These are phyloP conservation scores for Drosophila pruinosa DNA, from an alignment of 1,140 invertebrate genomes.

Conservation along the genomic window DNA sequence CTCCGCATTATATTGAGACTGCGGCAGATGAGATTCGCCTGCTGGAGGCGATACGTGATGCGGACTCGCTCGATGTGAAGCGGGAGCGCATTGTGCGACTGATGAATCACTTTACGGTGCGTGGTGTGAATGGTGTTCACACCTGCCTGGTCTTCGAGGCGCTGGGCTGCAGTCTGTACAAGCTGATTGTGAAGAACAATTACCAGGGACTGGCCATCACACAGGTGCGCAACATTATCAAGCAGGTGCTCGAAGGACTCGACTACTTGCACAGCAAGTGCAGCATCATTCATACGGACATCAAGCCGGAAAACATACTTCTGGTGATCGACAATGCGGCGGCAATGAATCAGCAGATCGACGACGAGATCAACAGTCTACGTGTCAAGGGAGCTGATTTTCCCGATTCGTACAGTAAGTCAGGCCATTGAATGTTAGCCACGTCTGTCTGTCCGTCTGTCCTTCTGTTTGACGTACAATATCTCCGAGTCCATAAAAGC, in stretches of 20 bases:
- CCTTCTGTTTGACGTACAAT: too few species aligned
- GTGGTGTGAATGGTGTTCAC: conserved; percentile 96
- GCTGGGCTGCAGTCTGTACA: conserved; percentile 97
- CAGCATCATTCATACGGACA: conserved; percentile 99
- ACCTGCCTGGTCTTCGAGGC: conserved; percentile 99
- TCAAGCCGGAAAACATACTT: conserved; percentile 99
- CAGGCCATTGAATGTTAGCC: too few species aligned
- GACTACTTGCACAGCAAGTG: conserved; percentile 99
- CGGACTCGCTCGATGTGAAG: conserved; percentile 93
- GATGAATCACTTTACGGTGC: conserved; percentile 98
- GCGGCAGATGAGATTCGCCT: conserved; percentile 99
- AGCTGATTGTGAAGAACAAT: conserved; percentile 98
- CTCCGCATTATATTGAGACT: conserved; percentile 98
- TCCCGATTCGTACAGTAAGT: conserved; percentile 82
- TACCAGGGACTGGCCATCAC: conserved; percentile 97
- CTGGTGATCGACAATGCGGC: conserved; percentile 93
- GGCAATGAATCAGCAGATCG: conserved; percentile 93
- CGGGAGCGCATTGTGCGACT: conserved; percentile 98
- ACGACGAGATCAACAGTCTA: conserved; percentile 93
- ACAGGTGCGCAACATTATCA: conserved; percentile 97
- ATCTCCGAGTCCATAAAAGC: too few species aligned
- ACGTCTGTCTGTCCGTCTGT: too few species aligned
- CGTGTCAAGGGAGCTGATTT: conserved; percentile 84
- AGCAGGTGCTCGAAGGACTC: conserved; percentile 96
- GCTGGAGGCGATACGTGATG: conserved; percentile 95